Percentiles rank a stretch among this genome's conserved stretches.
Evolutionary conservation across 2,113 vertebrate species (phyloP).

Genomic region (Thomomys bottae): DNA sequence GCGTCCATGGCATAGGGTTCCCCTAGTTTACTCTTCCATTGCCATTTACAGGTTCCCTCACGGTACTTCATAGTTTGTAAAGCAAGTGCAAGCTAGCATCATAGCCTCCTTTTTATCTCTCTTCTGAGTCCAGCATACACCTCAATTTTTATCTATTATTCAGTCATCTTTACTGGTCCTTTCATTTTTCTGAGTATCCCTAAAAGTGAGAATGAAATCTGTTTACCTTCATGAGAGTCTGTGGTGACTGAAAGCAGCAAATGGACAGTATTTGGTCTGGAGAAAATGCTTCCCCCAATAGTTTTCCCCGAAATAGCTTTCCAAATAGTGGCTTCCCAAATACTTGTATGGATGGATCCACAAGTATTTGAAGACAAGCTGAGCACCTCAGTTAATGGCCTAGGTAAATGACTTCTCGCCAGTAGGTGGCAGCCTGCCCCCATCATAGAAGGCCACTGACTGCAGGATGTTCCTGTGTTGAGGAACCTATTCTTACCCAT

Average conservation of each 20-base stretch:
- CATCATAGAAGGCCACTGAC: neutral
- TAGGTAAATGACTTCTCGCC: constrained; percentile 15
- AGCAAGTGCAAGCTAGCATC: neutral
- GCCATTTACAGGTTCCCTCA: neutral
- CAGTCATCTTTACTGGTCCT: neutral
- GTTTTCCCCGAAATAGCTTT: too few species aligned
- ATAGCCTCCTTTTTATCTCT: neutral
- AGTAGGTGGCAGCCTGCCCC: constrained; percentile 72
- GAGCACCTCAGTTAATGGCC: neutral
- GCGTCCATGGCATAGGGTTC: fast-evolving
- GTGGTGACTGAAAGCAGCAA: neutral
- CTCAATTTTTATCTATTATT: neutral
- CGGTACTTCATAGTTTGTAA: neutral
- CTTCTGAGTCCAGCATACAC: neutral
- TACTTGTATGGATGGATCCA: fast-evolving
- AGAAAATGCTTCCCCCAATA: neutral
- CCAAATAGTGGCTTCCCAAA: too few species aligned
- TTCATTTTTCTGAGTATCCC: neutral
- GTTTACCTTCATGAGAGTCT: neutral
- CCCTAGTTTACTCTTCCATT: neutral
- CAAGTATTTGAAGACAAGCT: neutral
- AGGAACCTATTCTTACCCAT: fast-evolving
- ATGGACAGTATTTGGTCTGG: too few species aligned
- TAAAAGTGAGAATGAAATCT: neutral
- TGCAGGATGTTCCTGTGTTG: fast-evolving